A percentile compares a stretch with the other conserved stretches of the same genome.
phyloP scores from a whole-genome alignment of 2,113 vertebrate species.

The Ageneiosus marmoratus region DNA sequence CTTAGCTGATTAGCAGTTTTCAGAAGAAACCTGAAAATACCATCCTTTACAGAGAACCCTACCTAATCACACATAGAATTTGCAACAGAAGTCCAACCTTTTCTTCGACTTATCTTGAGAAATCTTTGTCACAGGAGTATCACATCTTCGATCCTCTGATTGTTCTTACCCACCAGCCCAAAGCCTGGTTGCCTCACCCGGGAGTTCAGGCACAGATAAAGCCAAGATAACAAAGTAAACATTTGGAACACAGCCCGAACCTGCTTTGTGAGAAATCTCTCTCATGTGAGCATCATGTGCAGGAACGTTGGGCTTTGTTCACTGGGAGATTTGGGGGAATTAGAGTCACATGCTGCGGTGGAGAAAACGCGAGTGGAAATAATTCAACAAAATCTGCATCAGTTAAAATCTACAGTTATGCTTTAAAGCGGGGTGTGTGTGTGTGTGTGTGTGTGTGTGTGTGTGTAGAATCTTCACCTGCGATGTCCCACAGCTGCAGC shows the following conservation, averaged over 20 bases:
- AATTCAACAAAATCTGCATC: neutral
- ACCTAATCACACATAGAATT: neutral
- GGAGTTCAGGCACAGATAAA: neutral
- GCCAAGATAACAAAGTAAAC: neutral
- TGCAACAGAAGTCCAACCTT: neutral
- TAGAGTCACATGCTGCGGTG: neutral
- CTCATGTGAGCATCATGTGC: neutral
- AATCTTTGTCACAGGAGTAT: neutral
- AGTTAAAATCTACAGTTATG: neutral
- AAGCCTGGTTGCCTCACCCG: neutral
- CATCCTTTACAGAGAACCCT: neutral
- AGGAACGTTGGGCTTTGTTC: neutral
- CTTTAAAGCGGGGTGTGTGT: neutral
- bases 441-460: neutral
- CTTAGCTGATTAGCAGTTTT: neutral
- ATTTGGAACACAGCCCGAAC: neutral
- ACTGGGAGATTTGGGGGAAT: neutral
- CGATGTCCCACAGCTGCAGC: conserved; percentile 84
- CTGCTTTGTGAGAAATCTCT: neutral
- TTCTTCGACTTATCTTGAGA: neutral
- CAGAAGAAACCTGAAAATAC: no score
- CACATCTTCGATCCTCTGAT: neutral
- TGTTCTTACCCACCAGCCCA: neutral
- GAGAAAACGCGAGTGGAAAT: neutral
- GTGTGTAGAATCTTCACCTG: conserved; percentile 63